Evolutionary conservation across 2,113 vertebrate species (phyloP), one percentile per base, ranked within the genome.

Genomic region (Oryctolagus cuniculus): DNA sequence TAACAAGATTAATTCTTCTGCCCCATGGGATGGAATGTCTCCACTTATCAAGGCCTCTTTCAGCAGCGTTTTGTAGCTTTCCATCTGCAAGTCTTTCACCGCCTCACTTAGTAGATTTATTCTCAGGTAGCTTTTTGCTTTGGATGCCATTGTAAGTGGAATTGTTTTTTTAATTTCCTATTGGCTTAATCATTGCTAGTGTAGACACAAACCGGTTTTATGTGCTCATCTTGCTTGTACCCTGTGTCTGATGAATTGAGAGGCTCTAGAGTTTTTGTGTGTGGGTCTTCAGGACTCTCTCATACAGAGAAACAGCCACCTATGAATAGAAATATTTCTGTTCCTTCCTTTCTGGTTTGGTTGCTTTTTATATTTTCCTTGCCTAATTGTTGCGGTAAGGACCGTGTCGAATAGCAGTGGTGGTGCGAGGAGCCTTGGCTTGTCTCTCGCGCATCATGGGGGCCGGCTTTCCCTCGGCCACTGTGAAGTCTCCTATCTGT

Each of bases 321-420:
- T 79, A 49, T n/a, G 79, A 69, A 64, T 61, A 72, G 53, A 72
- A 72, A 49, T 70, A 77, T n/a, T 84, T 89, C 89, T 66, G 55
- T 34, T 88, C 67, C 24, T 93, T 95, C 25, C 31, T 87, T 89
- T 89, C 29, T 64, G 85, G 27, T 29, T 55, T 80, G 44, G 29
- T 73, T 75, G 34, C 22, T 6, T 67, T 89, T 58, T 24, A 25
- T 72, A 70, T 88, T 94, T 69, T 69, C 49, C 67, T 81, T 81
- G 25, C 10, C 34, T 84, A 36, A 16, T 67, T 51, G 2, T 86
- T 74, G 17, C 51, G 67, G 31, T n/a, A 36, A 81, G 58, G 31
- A 11, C 31, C 66, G 15, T 16, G 44, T 13, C 67, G 66, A 89
- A 34, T 12, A 77, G 44, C n/a, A 66, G 55, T 51, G 13, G 31